phyloP scores from a whole-genome alignment of 2,113 vertebrate species.

The Leuciscus idus region DNA sequence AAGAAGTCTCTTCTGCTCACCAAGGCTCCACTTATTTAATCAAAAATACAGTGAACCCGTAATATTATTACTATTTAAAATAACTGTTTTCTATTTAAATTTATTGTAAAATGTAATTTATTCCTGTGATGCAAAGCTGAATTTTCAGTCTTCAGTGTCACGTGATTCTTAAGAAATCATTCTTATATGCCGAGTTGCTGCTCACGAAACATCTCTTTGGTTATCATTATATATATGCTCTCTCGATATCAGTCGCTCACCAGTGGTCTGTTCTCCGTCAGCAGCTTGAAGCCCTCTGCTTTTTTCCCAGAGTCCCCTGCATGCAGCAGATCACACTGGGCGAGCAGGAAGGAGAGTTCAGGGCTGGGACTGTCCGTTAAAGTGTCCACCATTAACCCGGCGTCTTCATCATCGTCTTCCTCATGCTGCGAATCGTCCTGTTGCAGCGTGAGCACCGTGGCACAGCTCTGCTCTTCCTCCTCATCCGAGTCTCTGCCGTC shows the following conservation, averaged over 20 bases:
- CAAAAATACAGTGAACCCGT: neutral
- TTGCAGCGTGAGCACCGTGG: constrained; percentile 78
- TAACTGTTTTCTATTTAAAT: neutral
- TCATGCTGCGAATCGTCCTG: constrained; percentile 74
- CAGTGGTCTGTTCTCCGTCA: constrained; percentile 83
- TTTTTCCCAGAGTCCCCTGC: constrained; percentile 75
- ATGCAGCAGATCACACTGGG: constrained; percentile 84
- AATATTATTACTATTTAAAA: neutral
- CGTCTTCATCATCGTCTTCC: constrained; percentile 62
- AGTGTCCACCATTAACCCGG: constrained; percentile 18
- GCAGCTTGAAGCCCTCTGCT: constrained; percentile 84
- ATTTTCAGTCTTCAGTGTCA: neutral
- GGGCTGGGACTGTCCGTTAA: constrained; percentile 64
- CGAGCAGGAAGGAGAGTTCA: constrained; percentile 82
- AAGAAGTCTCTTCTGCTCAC: neutral
- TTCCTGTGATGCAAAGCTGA: neutral
- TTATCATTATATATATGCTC: neutral
- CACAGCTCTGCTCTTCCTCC: constrained; percentile 86
- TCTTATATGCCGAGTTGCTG: neutral
- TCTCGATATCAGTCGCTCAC: constrained; percentile 70
- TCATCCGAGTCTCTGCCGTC: constrained; percentile 67
- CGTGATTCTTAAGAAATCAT: neutral
- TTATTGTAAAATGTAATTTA: neutral
- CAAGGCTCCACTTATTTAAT: neutral
- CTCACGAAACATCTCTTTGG: neutral